Evolutionary conservation across 2,113 vertebrate genomes (phyloP), one percentile per base, ranked within the genome.

Genomic region (Cyprinodon variegatus): DNA sequence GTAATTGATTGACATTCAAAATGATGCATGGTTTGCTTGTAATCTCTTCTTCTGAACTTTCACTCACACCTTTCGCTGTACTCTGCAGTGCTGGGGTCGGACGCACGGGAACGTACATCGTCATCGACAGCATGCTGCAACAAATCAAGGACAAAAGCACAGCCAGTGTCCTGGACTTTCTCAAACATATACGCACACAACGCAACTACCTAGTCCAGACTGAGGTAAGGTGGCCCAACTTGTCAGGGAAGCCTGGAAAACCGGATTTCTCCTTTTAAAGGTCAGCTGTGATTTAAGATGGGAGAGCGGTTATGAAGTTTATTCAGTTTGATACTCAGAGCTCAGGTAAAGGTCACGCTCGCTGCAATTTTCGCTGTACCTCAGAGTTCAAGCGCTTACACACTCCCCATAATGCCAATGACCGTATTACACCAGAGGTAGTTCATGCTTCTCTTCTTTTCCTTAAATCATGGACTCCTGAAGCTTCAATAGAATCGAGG

Each of bases 141-240:
- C 98, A 98, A 94, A 98, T 99, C 91, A 98, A 97, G 94, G 97
- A 99, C 93, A 99, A 98, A 95, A 96, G 96, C 96, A 97, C 96
- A 91, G 96, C 98, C 86, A 99, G 98, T n/a, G 95, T 97, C 92
- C 95, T 99, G 91, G 97, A 97, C 72, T 99, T 98, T 90, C 96
- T 99, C 92, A 99, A 99, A 94, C 98, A 99, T 86, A 99, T 99
- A 93, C 96, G 98, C 93, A 98, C 97, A 83, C 98, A 99, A 94
- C 97, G 98, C 68, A 99, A 98, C 96, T 99, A 99, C 95, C 96
- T 99, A 89, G 98, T 99, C 93, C 98, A 99, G 94, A 99, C 98
- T 13, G 98, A 99, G 97, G 98, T 99, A 94, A 95, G 90, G 61
- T 45, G 15, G 10, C n/a, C n/a, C 2, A n/a, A 59, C 70, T 65